Base-by-base conservation (phyloP, 2,888 invertebrate species). In the Megalurothrips usitatus region DNA sequence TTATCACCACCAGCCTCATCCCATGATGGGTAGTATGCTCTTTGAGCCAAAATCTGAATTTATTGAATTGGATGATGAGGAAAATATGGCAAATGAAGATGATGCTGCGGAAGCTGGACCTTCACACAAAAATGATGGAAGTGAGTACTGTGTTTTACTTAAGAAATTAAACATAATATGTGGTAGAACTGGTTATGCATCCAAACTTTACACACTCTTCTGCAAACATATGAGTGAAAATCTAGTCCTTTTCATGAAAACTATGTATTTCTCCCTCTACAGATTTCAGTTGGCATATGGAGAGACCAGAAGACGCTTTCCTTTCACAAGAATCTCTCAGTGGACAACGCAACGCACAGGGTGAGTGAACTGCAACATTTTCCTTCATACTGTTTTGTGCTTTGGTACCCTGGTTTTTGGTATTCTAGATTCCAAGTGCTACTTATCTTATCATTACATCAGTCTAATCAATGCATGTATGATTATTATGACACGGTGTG, bases 21-120 rank as follows among this genome's bases (percentile, higher is more conserved):
- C 68, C n/a, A 10, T 75, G 23, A 26, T 75, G 11, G 68, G 26
- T 10, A 80, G 80, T 68, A 11, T 79, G 49, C 82, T 88, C 88
- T 88, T 93, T 86, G 92, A 92, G 89, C 93, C 93, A 88, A 93
- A 93, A 90, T 90, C 92, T 88, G 93, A 93, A 89, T 92, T 92
- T 87, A 89, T 91, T 84, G 92, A 92, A 83, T 88, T 94, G 82
- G 94, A 86, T 79, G 85, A 86, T 80, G 85, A 94, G 85, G 94
- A 95, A 87, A 95, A 95, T 83, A 87, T 88, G 87, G 88, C 88
- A 85, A 91, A 92, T 86, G 89, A 92, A 84, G 90, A 90, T 83
- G 92, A 92, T 86, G 92, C 94, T 88, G 93, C 92, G 88, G 90
- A 91, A 87, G 92, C 93, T 85, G 93, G 93, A 87, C 92, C 93